Evolutionary conservation across 2,888 invertebrate species (phyloP), one percentile per base, ranked within the genome.

Genomic region (Salpingus planirostris): DNA sequence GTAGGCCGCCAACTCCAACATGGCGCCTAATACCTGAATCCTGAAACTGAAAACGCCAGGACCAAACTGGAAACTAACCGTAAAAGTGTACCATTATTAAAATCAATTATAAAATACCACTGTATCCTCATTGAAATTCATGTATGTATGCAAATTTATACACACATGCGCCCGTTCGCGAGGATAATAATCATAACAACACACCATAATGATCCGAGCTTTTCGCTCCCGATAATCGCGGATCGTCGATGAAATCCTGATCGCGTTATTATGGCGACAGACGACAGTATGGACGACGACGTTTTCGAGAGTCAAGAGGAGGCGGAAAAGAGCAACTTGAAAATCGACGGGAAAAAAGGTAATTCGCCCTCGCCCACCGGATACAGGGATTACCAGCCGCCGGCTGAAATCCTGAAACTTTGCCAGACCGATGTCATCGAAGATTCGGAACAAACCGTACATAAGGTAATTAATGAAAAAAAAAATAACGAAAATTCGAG

Each of bases 231-330:
- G n/a, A n/a, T n/a, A n/a, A n/a, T n/a, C n/a, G n/a, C n/a, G n/a
- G n/a, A n/a, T n/a, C n/a, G n/a, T n/a, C n/a, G n/a, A n/a, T n/a
- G n/a, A n/a, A n/a, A n/a, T n/a, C n/a, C n/a, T n/a, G n/a, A n/a
- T n/a, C n/a, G n/a, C n/a, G n/a, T n/a, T n/a, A n/a, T n/a, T 10
- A 33, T 27, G 33, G 27, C 33, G 33, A 21, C 29, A 29, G 84
- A 84, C 48, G 84, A 86, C 64, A 82, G 79, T 52, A 81, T 86
- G 75, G 83, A 82, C 54, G 86, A 87, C 62, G 86, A 87, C 62
- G 87, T 86, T 29, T 87, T 87, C 53, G 85, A 85, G 55, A 74
- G 77, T 23, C 65, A 70, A 14, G 72, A 71, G 41, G 64, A 64
- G 12, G 31, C 46, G 31, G 39, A 47, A 34, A n/a, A n/a, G n/a